Percentiles rank a stretch among this genome's conserved stretches.
Evolutionary conservation across 1,140 invertebrate species (phyloP).

Genomic region (Cyclina sinensis): DNA sequence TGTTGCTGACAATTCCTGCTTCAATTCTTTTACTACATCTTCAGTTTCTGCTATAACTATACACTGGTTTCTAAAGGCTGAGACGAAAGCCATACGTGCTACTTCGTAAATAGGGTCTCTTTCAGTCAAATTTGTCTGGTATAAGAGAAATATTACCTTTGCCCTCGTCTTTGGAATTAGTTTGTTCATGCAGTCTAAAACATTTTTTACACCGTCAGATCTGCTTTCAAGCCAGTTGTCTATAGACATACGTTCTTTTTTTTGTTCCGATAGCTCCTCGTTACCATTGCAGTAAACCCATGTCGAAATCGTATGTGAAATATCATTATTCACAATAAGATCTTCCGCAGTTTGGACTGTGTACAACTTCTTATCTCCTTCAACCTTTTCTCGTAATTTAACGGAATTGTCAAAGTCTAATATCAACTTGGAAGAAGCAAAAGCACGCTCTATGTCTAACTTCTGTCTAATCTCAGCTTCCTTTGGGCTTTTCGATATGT

Average conservation of each 20-base stretch:
- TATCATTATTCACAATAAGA: not conserved
- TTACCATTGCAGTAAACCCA: constrained; percentile 44
- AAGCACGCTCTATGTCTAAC: not conserved
- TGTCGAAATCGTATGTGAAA: not conserved
- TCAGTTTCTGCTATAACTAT: constrained; percentile 17
- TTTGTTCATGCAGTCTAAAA: constrained; percentile 1
- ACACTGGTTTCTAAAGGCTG: constrained; percentile 10
- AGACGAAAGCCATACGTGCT: not conserved
- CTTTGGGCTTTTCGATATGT: not conserved
- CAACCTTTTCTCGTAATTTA: not conserved
- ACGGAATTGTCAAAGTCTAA: constrained; percentile 37
- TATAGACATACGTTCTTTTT: not conserved
- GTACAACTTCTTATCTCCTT: not conserved
- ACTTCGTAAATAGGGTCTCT: constrained; percentile 24
- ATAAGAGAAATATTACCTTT: not conserved
- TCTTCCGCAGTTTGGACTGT: constrained; percentile 16
- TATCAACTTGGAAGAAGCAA: not conserved
- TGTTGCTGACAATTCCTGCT: not conserved
- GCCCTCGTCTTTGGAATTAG: constrained; percentile 17
- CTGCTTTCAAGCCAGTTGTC: constrained; percentile 5
- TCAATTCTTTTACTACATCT: not conserved
- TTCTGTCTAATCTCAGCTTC: not conserved
- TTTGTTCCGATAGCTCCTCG: not conserved
- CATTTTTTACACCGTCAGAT: not conserved
- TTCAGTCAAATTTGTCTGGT: not conserved